A percentile compares a stretch with the other conserved stretches of the same genome.
These are phyloP conservation scores for Mormoops blainvillei DNA, from an alignment of 2,113 vertebrate species.

Conservation along the genomic window DNA sequence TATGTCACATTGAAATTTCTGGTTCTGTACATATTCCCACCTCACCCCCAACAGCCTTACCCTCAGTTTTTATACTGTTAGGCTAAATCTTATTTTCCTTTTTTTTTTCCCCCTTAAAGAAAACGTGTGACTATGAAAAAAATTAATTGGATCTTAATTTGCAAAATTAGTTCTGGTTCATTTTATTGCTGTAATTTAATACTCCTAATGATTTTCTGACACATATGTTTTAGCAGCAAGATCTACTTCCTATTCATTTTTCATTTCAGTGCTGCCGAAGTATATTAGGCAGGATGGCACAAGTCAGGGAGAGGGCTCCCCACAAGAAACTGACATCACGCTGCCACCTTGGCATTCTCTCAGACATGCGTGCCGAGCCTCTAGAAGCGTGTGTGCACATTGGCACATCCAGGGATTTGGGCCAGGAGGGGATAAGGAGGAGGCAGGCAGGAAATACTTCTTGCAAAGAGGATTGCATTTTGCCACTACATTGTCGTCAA, in stretches of 20 bases:
- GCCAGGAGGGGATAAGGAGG: not conserved
- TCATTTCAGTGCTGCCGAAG: constrained; percentile 63
- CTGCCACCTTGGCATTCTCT: not conserved
- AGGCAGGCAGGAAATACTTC: not conserved
- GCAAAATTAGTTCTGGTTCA: constrained; percentile 75
- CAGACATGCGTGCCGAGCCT: fast-evolving
- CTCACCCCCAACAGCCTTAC: not conserved
- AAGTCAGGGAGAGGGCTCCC: constrained; percentile 7
- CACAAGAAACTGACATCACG: not conserved
- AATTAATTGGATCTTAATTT: constrained; percentile 74
- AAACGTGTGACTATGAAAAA: constrained; percentile 56
- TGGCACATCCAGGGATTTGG: not conserved
- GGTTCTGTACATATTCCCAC: fast-evolving
- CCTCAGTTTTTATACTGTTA: not conserved
- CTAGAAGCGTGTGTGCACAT: fast-evolving
- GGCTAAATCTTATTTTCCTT: constrained; percentile 40
- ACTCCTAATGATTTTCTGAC: constrained; percentile 79
- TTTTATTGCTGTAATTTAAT: constrained; percentile 77
- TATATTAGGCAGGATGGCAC: constrained; percentile 51
- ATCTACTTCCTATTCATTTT: constrained; percentile 72
- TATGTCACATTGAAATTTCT: not conserved
- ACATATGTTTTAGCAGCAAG: constrained; percentile 72
- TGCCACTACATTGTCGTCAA: not conserved
- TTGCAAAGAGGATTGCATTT: not conserved
- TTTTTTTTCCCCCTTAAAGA: not conserved